Evolutionary conservation across 2,113 vertebrate genomes (phyloP).

Genomic region (Mustelus asterias): DNA sequence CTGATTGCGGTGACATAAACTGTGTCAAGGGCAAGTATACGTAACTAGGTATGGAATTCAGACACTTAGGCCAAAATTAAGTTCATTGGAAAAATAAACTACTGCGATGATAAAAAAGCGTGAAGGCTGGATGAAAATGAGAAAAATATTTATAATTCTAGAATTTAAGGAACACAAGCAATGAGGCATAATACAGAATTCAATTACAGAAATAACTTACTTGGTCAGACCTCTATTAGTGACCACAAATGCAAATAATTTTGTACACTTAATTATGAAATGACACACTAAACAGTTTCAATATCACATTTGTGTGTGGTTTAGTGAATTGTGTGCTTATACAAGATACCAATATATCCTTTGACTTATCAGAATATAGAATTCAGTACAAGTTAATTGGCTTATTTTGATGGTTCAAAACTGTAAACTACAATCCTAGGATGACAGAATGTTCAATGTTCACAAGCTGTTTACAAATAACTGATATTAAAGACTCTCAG

Average conservation of each 20-base stretch:
- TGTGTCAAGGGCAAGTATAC: background rate
- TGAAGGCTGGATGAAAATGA: background rate
- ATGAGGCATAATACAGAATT: constrained; percentile 16
- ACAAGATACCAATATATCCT: constrained; percentile 25
- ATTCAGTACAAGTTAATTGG: constrained; percentile 19
- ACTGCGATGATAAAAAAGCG: background rate
- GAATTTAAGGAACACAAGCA: background rate
- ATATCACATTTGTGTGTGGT: constrained; percentile 9
- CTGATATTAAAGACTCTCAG: background rate
- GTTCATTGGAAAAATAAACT: background rate
- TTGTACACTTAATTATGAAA: background rate
- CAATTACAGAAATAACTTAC: background rate
- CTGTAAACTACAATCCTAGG: constrained; percentile 9
- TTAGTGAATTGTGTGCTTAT: constrained; percentile 35
- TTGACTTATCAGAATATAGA: constrained; percentile 14
- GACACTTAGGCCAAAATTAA: background rate
- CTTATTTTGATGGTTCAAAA: constrained; percentile 22
- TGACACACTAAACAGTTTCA: background rate
- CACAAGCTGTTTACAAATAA: constrained; percentile 28
- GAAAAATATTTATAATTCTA: background rate
- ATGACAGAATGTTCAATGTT: constrained; percentile 12
- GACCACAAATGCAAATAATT: background rate
- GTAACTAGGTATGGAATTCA: background rate
- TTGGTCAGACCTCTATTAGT: background rate
- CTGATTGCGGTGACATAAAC: background rate